A percentile compares a stretch with the other conserved stretches of the same genome.
Evolutionary conservation across 2,797 vertebrate genomes (phyloP).

Genomic region (Hybognathus amarus): DNA sequence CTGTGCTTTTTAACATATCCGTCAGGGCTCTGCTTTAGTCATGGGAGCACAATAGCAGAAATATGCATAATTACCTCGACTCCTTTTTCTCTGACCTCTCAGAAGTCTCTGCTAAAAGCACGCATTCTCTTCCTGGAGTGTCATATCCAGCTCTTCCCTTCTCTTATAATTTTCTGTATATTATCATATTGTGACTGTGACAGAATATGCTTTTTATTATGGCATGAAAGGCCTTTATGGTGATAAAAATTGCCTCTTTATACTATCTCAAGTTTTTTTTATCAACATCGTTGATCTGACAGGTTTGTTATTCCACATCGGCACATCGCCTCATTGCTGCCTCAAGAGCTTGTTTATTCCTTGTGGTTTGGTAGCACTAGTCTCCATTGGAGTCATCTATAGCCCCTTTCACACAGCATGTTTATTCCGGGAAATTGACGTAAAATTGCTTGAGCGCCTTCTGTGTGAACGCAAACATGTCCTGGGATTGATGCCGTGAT

Average conservation of each 20-base stretch:
- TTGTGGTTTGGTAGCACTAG: constrained; percentile 29
- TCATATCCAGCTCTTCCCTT: constrained; percentile 7
- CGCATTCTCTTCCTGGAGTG: constrained; percentile 14
- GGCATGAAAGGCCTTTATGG: neutral
- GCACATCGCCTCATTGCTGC: neutral
- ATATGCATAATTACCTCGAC: constrained; percentile 45
- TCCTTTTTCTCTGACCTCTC: constrained; percentile 20
- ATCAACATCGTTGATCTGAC: constrained; percentile 16
- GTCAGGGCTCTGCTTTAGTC: constrained; percentile 36
- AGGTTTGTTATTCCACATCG: constrained; percentile 10
- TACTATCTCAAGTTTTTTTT: constrained; percentile 1
- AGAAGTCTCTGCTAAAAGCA: constrained; percentile 33
- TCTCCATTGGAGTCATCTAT: constrained; percentile 46
- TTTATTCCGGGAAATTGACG: no score
- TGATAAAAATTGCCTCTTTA: constrained; percentile 1
- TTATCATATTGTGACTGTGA: neutral
- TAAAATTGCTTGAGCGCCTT: no score
- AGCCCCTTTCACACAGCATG: no score
- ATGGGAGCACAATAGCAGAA: constrained; percentile 27
- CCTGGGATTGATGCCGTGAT: no score
- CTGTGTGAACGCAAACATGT: no score
- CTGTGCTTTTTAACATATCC: constrained; percentile 32
- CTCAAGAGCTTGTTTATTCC: constrained; percentile 50
- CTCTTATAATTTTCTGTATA: neutral
- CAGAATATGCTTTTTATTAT: constrained; percentile 12